Percentiles rank a stretch among this genome's conserved stretches.
phyloP scores from a whole-genome alignment of 2,888 invertebrate genomes.

The Dichetophora obliterata region DNA sequence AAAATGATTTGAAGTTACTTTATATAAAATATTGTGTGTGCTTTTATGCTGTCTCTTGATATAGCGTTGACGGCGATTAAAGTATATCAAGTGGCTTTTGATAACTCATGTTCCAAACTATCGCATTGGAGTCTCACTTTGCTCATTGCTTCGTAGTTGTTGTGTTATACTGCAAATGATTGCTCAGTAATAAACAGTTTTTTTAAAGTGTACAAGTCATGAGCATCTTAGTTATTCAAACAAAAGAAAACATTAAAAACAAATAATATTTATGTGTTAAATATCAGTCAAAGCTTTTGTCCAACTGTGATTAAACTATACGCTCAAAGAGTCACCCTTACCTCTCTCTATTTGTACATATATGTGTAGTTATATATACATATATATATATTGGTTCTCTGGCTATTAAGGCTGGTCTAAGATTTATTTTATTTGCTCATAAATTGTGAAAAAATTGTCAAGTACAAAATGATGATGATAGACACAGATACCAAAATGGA shows the following conservation, averaged over 20 bases:
- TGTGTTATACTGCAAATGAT: background rate
- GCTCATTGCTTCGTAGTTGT: background rate
- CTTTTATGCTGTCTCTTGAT: constrained; percentile 10
- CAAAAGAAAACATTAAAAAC: background rate
- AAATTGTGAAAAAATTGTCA: background rate
- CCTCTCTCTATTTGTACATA: background rate
- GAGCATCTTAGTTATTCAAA: background rate
- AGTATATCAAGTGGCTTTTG: constrained; percentile 32
- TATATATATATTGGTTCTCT: background rate
- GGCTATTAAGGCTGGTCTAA: background rate
- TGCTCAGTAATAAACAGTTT: background rate
- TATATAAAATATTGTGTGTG: constrained; percentile 23
- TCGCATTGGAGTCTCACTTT: background rate
- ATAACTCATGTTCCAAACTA: constrained; percentile 1
- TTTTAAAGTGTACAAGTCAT: background rate
- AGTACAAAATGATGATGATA: constrained; percentile 64
- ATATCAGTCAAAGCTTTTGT: constrained; percentile 9
- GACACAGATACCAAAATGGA: constrained; percentile 55
- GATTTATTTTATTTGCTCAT: background rate
- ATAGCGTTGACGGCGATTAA: constrained; percentile 15
- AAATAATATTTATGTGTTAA: constrained; percentile 1
- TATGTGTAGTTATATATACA: background rate
- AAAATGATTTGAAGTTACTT: constrained; percentile 15
- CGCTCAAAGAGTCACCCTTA: constrained; percentile 1
- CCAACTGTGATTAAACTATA: constrained; percentile 22